These are phyloP conservation scores for Amazona guildingii DNA, from an alignment of 2,113 vertebrate genomes.

Conservation along the genomic window DNA sequence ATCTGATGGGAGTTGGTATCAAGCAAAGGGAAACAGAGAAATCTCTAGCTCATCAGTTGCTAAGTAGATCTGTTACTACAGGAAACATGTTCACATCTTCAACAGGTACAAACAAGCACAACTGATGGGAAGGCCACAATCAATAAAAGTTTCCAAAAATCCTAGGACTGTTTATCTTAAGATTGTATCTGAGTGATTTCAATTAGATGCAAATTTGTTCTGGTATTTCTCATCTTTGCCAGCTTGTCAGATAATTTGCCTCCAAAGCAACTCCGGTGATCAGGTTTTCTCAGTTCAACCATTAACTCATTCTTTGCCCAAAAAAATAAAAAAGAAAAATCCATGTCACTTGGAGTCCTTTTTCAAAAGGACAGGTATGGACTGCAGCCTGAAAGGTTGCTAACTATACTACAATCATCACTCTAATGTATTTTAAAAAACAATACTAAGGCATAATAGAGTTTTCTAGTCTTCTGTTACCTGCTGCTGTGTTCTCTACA, in stretches of 20 bases:
- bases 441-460: background rate
- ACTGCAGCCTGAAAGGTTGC: background rate
- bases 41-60: constrained; percentile 10
- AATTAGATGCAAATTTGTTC: constrained; percentile 70
- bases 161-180: constrained; percentile 68
- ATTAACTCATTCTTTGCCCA: background rate
- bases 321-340: background rate
- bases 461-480: background rate
- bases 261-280: constrained; percentile 28
- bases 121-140: constrained; percentile 69
- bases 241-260: constrained; percentile 57
- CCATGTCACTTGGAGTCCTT: background rate
- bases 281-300: constrained; percentile 10
- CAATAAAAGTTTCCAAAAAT: constrained; percentile 68
- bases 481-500: background rate
- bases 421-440: background rate
- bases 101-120: constrained; percentile 74
- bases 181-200: constrained; percentile 62
- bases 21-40: background rate
- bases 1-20: constrained; percentile 37
- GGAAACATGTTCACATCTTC: constrained; percentile 59
- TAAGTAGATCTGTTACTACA: constrained; percentile 54
- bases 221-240: constrained; percentile 63
- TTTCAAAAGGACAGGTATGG: background rate
- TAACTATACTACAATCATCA: background rate